Conservation (phyloP, 2,888 invertebrate species). For the Amiota communis region DNA sequence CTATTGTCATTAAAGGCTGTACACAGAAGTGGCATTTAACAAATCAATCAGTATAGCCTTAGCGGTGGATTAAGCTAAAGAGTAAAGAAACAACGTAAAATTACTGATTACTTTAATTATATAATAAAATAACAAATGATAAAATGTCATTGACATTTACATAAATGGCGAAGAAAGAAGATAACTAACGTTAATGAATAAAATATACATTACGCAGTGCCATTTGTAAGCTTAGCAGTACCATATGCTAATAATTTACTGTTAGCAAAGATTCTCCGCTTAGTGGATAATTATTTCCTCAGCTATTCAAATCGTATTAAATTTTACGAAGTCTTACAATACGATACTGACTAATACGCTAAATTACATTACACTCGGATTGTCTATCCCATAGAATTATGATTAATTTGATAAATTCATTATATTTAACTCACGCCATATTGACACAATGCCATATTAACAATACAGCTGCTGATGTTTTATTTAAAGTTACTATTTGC, state of each 20-base stretch:
- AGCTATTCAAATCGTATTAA: constrained; percentile 59
- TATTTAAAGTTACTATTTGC: too few relatives aligned
- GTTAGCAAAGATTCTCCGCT: constrained; percentile 34
- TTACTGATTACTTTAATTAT: constrained; percentile 56
- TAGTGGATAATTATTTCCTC: not conserved
- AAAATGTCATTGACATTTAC: not conserved
- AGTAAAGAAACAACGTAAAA: not conserved
- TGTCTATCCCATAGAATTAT: constrained; percentile 40
- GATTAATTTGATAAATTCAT: constrained; percentile 71
- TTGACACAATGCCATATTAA: constrained; percentile 43
- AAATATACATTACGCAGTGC: constrained; percentile 65
- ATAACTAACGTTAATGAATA: constrained; percentile 63
- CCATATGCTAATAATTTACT: constrained; percentile 29
- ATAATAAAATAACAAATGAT: constrained; percentile 42
- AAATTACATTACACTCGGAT: constrained; percentile 58
- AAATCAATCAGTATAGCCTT: constrained; percentile 62
- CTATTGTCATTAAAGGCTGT: constrained; percentile 19
- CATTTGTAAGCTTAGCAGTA: constrained; percentile 51
- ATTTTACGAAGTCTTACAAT: constrained; percentile 46
- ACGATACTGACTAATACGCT: constrained; percentile 34
- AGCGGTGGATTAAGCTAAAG: constrained; percentile 44
- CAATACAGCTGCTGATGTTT: too few relatives aligned
- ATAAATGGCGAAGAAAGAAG: constrained; percentile 19
- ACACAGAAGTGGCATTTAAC: constrained; percentile 59
- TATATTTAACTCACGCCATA: constrained; percentile 59